Evolutionary conservation across 2,113 vertebrate genomes (phyloP).

Genomic region (Ochotona curzoniae): DNA sequence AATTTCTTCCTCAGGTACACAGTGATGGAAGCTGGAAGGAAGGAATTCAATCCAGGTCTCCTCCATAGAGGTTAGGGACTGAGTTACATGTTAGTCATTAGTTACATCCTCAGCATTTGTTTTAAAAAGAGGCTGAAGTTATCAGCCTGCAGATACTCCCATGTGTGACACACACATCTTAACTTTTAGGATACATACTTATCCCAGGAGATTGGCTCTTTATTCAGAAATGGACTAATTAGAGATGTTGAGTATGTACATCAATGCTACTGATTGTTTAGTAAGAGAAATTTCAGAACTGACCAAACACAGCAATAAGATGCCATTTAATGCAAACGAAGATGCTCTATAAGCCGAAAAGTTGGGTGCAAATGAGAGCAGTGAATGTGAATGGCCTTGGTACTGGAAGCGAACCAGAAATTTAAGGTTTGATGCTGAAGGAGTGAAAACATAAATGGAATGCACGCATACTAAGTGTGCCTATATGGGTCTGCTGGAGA

Average conservation of each 20-base stretch:
- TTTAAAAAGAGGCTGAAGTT: too few species aligned
- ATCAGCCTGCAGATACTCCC: too few species aligned
- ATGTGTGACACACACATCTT: too few species aligned
- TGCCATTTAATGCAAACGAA: not conserved
- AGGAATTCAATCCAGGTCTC: too few species aligned
- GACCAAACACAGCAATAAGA: not conserved
- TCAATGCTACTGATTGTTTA: not conserved
- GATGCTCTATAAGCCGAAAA: not conserved
- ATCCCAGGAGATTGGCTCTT: not conserved
- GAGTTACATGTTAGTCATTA: too few species aligned
- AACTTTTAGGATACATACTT: too few species aligned
- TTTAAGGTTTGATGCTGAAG: not conserved
- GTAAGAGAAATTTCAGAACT: not conserved
- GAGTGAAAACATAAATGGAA: not conserved
- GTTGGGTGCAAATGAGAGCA: not conserved
- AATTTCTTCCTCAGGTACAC: too few species aligned
- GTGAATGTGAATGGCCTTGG: not conserved
- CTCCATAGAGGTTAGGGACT: too few species aligned
- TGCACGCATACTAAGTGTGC: fast-evolving
- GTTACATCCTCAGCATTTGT: too few species aligned
- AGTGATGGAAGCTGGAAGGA: too few species aligned
- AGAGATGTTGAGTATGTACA: not conserved
- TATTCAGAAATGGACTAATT: not conserved
- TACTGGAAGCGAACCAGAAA: not conserved
- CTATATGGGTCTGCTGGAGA: not conserved